phyloP scores from a whole-genome alignment of 2,797 vertebrate genomes.

The Pteronotus mesoamericanus region DNA sequence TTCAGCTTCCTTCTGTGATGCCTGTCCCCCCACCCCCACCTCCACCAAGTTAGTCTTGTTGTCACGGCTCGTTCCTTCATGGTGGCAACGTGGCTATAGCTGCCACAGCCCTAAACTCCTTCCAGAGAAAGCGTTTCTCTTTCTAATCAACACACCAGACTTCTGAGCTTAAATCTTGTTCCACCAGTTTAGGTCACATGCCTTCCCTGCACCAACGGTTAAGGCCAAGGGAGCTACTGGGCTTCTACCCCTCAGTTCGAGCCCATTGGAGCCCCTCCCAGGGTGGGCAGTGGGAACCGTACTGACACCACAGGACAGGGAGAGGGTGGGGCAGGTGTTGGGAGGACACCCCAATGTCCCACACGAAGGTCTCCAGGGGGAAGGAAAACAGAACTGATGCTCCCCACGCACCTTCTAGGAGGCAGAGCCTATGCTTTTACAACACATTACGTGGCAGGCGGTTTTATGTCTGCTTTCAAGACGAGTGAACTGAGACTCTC shows the following conservation, averaged over 20 bases:
- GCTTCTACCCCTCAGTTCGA: background rate
- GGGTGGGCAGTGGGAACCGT: background rate
- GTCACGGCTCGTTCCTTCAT: background rate
- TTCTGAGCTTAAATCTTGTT: background rate
- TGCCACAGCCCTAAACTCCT: background rate
- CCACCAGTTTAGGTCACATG: background rate
- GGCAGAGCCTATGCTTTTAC: background rate
- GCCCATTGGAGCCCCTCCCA: background rate
- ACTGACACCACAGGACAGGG: background rate
- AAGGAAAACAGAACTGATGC: background rate
- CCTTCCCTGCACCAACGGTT: background rate
- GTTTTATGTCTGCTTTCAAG: background rate
- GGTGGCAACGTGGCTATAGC: background rate
- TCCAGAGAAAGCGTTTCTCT: background rate
- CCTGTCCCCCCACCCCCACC: too few species aligned
- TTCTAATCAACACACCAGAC: background rate
- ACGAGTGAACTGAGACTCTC: background rate
- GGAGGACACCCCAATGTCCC: background rate
- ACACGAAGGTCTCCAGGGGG: background rate
- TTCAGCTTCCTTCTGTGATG: background rate
- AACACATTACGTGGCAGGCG: too few species aligned
- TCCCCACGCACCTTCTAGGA: background rate
- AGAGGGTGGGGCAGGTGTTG: fast-evolving
- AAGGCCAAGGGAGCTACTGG: too few species aligned
- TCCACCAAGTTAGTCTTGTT: background rate